Evolutionary conservation across 2,888 invertebrate genomes (phyloP), one percentile per base, ranked within the genome.

Genomic region (Eustalomyia histrio): DNA sequence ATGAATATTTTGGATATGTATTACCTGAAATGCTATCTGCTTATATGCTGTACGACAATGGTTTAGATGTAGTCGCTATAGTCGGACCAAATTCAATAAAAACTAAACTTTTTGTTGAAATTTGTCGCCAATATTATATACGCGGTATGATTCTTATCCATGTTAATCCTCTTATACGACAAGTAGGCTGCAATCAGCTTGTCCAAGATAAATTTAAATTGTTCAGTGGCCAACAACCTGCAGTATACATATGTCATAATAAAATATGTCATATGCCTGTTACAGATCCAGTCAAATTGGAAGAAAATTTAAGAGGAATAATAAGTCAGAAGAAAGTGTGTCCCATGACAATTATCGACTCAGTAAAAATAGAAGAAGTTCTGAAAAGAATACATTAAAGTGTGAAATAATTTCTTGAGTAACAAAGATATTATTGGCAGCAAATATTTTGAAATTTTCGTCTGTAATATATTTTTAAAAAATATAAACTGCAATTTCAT

Each of bases 21-120:
- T 80, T 91, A n/a, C 90, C 91, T 0, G 89, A 90, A 80, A 91
- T 91, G 91, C 81, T 90, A 82, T 90, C 90, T 0, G 88, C 88
- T 0, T 74, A 89, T 29, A 67, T 91, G 68, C 53, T 90, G 21
- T 85, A 88, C 21, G 90, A 90, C 14, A 84, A 87, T 33, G 91
- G 91, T 0, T 81, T 90, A 2, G 89, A 90, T 71, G 83, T 90
- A 76, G 88, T 90, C 9, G 90, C 90, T 0, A 88, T 91, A 6
- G 90, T 91, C n/a, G 91, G 91, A 1, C 89, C 90, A 0, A 87
- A 90, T 60, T 85, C 87, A 0, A 85, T 87, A 4, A 85, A 84
- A 24, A 90, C 90, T 0, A 83, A 86, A 43, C 85, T 86, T 12
- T 88, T 91, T 65, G 85, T 91, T 5, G 86, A 90, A 58, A 85